Conservation (phyloP, 2,113 vertebrate species). For the Aphyosemion australe region DNA sequence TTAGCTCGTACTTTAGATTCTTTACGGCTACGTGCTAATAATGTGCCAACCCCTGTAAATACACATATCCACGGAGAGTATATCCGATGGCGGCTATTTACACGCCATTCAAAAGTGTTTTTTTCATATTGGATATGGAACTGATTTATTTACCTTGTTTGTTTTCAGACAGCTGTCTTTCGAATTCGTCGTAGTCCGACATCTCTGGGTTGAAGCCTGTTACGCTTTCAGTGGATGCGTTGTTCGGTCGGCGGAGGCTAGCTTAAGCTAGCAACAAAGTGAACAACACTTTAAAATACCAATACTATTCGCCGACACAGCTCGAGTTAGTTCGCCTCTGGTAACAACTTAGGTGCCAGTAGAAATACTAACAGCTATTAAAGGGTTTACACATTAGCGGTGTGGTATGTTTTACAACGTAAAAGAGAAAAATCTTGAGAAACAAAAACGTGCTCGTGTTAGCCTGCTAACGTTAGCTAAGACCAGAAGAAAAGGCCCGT, state of each 20-base stretch:
- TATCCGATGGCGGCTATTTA: not conserved
- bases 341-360: not conserved
- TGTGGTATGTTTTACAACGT: slow-evolving; percentile 20
- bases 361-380: not conserved
- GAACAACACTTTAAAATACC: slow-evolving; percentile 51
- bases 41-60: slow-evolving; percentile 42
- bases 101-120: not conserved
- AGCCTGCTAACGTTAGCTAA: slow-evolving; percentile 68
- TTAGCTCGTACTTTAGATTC: too few species aligned
- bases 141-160: slow-evolving; percentile 81
- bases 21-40: slow-evolving; percentile 1
- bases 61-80: slow-evolving; percentile 28
- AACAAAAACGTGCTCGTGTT: slow-evolving; percentile 67
- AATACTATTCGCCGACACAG: slow-evolving; percentile 1
- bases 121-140: fast-evolving
- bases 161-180: slow-evolving; percentile 90
- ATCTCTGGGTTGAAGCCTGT: slow-evolving; percentile 64
- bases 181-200: slow-evolving; percentile 93
- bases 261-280: slow-evolving; percentile 70
- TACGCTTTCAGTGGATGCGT: slow-evolving; percentile 57
- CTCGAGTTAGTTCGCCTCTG: not conserved
- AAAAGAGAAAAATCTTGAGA: slow-evolving; percentile 35
- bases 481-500: slow-evolving; percentile 68
- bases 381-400: not conserved
- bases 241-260: slow-evolving; percentile 59